These are phyloP conservation scores for Eurois occulta DNA, from an alignment of 2,888 invertebrate species.

Conservation along the genomic window DNA sequence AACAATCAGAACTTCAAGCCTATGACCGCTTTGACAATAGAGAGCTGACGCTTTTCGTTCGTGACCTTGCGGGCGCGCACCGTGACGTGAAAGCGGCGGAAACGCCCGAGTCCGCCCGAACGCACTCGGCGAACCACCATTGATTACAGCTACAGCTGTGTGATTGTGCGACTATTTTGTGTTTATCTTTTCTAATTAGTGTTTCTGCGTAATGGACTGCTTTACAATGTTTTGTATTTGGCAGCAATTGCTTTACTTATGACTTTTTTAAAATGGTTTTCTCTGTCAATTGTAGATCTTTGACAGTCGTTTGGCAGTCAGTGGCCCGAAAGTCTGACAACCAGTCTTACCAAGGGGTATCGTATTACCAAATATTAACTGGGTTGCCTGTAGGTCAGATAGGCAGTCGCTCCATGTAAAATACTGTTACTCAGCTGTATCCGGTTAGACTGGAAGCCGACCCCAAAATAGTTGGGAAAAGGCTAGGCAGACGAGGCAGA, in stretches of 20 bases:
- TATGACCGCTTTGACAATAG: conserved; percentile 60
- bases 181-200: conserved; percentile 48
- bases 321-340: too few species aligned
- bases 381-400: too few species aligned
- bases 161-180: conserved; percentile 39
- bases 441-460: too few species aligned
- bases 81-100: conserved; percentile 72
- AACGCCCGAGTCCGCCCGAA: conserved; percentile 62
- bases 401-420: too few species aligned
- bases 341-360: too few species aligned
- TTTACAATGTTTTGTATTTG: conserved; percentile 17
- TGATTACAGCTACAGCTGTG: conserved; percentile 58
- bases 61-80: conserved; percentile 69
- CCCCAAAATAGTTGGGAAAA: too few species aligned
- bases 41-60: conserved; percentile 59
- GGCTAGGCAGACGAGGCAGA: too few species aligned
- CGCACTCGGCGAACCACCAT: conserved; percentile 54
- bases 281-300: background rate
- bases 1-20: conserved; percentile 15
- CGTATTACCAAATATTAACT: too few species aligned
- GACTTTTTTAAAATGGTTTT: background rate
- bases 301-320: too few species aligned
- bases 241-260: conserved; percentile 8
- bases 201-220: conserved; percentile 5
- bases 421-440: too few species aligned